Evolutionary conservation across 2,797 vertebrate species (phyloP).

Genomic region (Sebastes vulpes): DNA sequence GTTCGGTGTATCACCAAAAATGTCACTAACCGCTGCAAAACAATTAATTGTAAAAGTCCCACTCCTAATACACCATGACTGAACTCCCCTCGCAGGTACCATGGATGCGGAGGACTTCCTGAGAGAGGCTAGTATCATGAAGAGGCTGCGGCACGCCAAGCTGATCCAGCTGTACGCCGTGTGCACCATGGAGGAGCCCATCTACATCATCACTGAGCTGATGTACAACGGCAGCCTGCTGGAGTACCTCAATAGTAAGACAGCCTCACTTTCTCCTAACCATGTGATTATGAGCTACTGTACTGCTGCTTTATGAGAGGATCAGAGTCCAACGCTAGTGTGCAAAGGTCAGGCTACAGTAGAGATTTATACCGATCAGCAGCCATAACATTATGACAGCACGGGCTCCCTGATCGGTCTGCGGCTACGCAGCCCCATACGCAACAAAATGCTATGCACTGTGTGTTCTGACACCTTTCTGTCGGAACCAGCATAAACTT

Average conservation of each 20-base stretch:
- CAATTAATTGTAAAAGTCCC: background rate
- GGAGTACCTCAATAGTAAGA: slow-evolving; percentile 94
- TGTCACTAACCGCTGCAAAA: background rate
- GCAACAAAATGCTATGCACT: too few relatives aligned
- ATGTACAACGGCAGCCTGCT: slow-evolving; percentile 95
- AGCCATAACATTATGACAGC: too few relatives aligned
- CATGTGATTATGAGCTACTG: background rate
- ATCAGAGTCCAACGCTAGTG: slow-evolving; percentile 10
- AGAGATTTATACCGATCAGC: background rate
- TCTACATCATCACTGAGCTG: slow-evolving; percentile 98
- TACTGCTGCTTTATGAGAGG: background rate
- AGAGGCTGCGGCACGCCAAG: slow-evolving; percentile 92
- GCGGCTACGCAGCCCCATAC: too few relatives aligned
- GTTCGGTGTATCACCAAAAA: background rate
- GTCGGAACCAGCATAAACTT: too few relatives aligned
- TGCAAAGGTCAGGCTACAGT: background rate
- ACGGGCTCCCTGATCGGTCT: fast-evolving
- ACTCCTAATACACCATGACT: background rate
- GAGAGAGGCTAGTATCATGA: slow-evolving; percentile 96
- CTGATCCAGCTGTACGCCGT: slow-evolving; percentile 98
- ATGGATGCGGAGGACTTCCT: slow-evolving; percentile 95
- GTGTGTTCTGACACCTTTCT: too few relatives aligned
- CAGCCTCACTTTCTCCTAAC: background rate
- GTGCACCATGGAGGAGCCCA: slow-evolving; percentile 93
- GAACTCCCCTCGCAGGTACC: slow-evolving; percentile 81